A percentile compares a stretch with the other conserved stretches of the same genome.
These are phyloP conservation scores for Archegozetes longisetosus DNA, from an alignment of 1,140 invertebrate genomes.

Conservation along the genomic window DNA sequence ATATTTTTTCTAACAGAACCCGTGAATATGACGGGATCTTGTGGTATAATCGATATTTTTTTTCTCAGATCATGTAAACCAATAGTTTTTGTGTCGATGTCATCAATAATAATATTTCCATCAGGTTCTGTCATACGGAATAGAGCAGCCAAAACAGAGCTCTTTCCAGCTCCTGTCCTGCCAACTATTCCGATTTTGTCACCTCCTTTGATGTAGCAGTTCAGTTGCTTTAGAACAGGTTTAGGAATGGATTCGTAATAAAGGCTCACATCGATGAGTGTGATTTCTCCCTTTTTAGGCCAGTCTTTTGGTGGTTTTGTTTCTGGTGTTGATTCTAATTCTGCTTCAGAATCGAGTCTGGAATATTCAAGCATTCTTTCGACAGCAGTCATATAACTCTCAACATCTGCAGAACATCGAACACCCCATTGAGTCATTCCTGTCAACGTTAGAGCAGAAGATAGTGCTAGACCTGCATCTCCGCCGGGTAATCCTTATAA, in stretches of 20 bases:
- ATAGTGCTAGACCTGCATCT: conserved; percentile 58
- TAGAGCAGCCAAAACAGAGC: too few species aligned
- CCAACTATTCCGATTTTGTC: too few species aligned
- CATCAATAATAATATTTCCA: conserved; percentile 62
- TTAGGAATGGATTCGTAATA: conserved; percentile 38
- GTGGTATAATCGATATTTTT: conserved; percentile 33
- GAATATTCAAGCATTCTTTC: conserved; percentile 48
- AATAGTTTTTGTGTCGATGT: conserved; percentile 54
- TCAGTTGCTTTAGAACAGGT: conserved; percentile 44
- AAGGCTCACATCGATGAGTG: conserved; percentile 48
- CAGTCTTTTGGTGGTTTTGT: conserved; percentile 28
- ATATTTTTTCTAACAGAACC: too few species aligned
- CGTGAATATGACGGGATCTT: too few species aligned
- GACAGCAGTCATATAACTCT: conserved; percentile 58
- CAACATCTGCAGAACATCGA: conserved; percentile 56
- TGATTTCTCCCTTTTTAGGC: conserved; percentile 49
- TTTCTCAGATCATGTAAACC: conserved; percentile 30
- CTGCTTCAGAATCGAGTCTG: conserved; percentile 26
- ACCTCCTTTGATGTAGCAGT: conserved; percentile 31
- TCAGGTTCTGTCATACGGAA: conserved; percentile 25
- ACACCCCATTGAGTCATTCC: conserved; percentile 71
- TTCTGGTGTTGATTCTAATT: not conserved
- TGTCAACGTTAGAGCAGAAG: conserved; percentile 54
- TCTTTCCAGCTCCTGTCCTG: too few species aligned
- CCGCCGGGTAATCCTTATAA: conserved; percentile 32